Evolutionary conservation across 2,888 invertebrate genomes (phyloP).

Genomic region (Zygaena filipendulae): DNA sequence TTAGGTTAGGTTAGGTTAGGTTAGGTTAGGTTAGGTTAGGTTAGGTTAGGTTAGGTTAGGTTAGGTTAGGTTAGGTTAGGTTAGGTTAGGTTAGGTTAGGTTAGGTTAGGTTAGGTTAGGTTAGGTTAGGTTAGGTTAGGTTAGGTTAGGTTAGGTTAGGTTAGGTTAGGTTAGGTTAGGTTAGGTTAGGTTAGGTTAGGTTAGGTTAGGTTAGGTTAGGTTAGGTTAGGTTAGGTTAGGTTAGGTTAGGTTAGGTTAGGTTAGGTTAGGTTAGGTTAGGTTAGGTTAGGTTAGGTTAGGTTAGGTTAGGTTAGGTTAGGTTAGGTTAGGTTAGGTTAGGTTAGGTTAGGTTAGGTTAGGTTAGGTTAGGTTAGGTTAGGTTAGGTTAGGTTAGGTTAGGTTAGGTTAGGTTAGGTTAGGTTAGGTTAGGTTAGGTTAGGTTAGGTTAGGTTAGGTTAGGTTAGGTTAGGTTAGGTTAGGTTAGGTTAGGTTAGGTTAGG

Average conservation of each 20-base stretch:
- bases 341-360: constrained; percentile 10
- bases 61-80: constrained; percentile 9
- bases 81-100: constrained; percentile 9
- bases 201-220: constrained; percentile 10
- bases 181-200: constrained; percentile 11
- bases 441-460: constrained; percentile 6
- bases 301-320: constrained; percentile 10
- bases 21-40: constrained; percentile 12
- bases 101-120: constrained; percentile 9
- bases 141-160: constrained; percentile 10
- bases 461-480: constrained; percentile 9
- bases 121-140: constrained; percentile 9
- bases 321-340: constrained; percentile 9
- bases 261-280: constrained; percentile 9
- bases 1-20: constrained; percentile 10
- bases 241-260: constrained; percentile 9
- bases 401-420: constrained; percentile 6
- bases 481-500: constrained; percentile 11
- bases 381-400: constrained; percentile 5
- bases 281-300: constrained; percentile 8
- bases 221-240: constrained; percentile 7
- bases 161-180: constrained; percentile 10
- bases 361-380: constrained; percentile 11
- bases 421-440: constrained; percentile 6
- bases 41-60: constrained; percentile 10